A percentile compares a stretch with the other conserved stretches of the same genome.
phyloP scores from a whole-genome alignment of 2,888 invertebrate genomes.

The Sceliomorpha sp. region DNA sequence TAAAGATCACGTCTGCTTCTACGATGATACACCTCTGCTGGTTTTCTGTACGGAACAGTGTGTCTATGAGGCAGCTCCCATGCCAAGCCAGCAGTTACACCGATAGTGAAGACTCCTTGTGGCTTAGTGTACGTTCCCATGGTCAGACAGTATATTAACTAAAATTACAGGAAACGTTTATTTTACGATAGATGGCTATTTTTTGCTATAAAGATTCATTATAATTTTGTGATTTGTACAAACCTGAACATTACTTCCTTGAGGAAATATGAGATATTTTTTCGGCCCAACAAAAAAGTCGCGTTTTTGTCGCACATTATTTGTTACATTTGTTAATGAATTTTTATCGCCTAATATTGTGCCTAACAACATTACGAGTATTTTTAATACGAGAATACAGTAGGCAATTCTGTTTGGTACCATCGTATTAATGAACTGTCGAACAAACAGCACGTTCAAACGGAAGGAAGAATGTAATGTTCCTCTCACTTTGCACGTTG shows the following conservation, averaged over 20 bases:
- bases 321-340: constrained; percentile 26
- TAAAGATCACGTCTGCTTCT: constrained; percentile 84
- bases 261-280: constrained; percentile 83
- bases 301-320: constrained; percentile 47
- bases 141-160: constrained; percentile 84
- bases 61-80: constrained; percentile 86
- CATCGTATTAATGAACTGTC: constrained; percentile 23
- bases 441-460: constrained; percentile 14
- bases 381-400: constrained; percentile 2
- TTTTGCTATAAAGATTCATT: constrained; percentile 2
- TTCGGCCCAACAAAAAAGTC: constrained; percentile 69
- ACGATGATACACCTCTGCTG: constrained; percentile 83
- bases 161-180: too few species aligned
- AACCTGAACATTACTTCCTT: constrained; percentile 84
- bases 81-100: constrained; percentile 88
- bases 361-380: constrained; percentile 19
- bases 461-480: constrained; percentile 14
- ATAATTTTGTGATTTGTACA: constrained; percentile 72
- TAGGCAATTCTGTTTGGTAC: constrained; percentile 10
- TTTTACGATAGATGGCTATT: too few species aligned
- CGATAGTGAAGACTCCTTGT: constrained; percentile 84
- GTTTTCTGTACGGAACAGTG: constrained; percentile 76
- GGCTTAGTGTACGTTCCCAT: constrained; percentile 82
- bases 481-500: neutral
- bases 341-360: constrained; percentile 8